Conservation (phyloP, 2,888 invertebrate genomes). For the Steinernema scapterisci region DNA sequence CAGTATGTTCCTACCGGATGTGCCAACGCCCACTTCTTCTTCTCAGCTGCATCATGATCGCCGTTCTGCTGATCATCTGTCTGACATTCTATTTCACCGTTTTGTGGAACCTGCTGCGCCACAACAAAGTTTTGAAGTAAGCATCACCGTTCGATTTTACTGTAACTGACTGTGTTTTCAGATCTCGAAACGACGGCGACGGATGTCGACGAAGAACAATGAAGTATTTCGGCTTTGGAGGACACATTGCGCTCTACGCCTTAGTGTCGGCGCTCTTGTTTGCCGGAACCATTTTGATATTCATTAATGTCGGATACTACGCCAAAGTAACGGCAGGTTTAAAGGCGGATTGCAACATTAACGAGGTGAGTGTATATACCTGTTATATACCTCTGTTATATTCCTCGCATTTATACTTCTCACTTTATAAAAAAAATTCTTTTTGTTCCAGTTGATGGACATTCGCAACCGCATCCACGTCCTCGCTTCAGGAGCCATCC, state of each 20-base stretch:
- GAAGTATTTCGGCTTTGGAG: constrained; percentile 51
- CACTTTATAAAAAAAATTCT: too few relatives aligned
- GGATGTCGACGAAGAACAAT: constrained; percentile 21
- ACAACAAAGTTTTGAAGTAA: constrained; percentile 22
- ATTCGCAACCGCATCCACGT: constrained; percentile 50
- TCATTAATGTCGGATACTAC: constrained; percentile 44
- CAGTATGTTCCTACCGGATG: constrained; percentile 49
- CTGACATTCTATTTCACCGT: constrained; percentile 47
- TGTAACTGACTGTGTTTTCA: too few relatives aligned
- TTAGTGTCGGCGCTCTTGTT: constrained; percentile 43
- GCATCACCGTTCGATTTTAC: not conserved
- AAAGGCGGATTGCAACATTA: constrained; percentile 31
- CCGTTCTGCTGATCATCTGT: constrained; percentile 48
- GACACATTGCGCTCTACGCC: constrained; percentile 48
- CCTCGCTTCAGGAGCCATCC: constrained; percentile 51
- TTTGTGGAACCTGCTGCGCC: constrained; percentile 33
- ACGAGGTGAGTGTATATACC: constrained; percentile 6
- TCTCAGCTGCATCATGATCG: constrained; percentile 46
- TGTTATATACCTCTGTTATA: not conserved
- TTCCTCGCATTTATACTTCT: too few relatives aligned
- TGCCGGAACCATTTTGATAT: constrained; percentile 46
- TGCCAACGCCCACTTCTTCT: constrained; percentile 55
- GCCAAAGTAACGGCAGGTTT: constrained; percentile 36
- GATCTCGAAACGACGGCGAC: constrained; percentile 35
- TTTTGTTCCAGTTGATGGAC: constrained; percentile 45